Percentiles rank a stretch among this genome's conserved stretches.
phyloP scores from a whole-genome alignment of 2,888 invertebrate genomes.

The Drosophila macrothrix region DNA sequence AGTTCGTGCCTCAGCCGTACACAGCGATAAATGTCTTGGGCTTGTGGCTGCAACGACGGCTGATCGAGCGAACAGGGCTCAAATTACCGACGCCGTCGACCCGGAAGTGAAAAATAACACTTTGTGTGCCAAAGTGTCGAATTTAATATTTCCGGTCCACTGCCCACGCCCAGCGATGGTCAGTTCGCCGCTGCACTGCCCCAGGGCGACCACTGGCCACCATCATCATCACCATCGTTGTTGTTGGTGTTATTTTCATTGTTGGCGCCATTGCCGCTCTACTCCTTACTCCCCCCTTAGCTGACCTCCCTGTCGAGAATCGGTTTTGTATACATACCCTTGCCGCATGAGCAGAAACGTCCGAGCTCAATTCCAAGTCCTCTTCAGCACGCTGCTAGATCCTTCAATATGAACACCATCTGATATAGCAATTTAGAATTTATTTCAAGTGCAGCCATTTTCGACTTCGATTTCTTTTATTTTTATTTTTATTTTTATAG shows the following conservation, averaged over 20 bases:
- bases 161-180: slow-evolving; percentile 36
- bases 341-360: background rate
- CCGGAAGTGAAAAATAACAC: slow-evolving; percentile 70
- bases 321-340: slow-evolving; percentile 25
- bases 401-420: background rate
- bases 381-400: background rate
- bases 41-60: slow-evolving; percentile 18
- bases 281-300: background rate
- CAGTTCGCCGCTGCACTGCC: slow-evolving; percentile 20
- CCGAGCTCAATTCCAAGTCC: background rate
- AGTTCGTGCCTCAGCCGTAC: background rate
- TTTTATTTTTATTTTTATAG: background rate
- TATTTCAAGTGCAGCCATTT: background rate
- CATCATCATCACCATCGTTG: slow-evolving; percentile 5
- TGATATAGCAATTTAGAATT: slow-evolving; percentile 3
- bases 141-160: slow-evolving; percentile 75
- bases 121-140: slow-evolving; percentile 70
- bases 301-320: slow-evolving; percentile 30
- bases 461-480: no score
- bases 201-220: slow-evolving; percentile 15
- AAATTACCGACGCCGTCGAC: slow-evolving; percentile 47
- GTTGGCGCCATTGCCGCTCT: slow-evolving; percentile 11
- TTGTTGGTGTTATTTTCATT: background rate
- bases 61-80: slow-evolving; percentile 42
- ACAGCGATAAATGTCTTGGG: slow-evolving; percentile 27